phyloP scores from a whole-genome alignment of 2,888 invertebrate species.

The Poecilus cupreus region DNA sequence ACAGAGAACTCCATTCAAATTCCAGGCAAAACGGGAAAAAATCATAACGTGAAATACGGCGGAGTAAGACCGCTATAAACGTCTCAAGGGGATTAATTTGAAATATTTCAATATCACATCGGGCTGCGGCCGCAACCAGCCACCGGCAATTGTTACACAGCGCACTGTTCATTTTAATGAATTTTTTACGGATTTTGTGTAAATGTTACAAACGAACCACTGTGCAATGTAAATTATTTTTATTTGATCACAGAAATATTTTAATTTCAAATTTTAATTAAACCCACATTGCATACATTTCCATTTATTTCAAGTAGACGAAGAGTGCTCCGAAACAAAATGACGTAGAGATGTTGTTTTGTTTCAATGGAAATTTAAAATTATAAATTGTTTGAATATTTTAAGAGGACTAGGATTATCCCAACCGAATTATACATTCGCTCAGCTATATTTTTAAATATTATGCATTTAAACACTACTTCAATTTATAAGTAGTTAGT shows the following conservation, averaged over 20 bases:
- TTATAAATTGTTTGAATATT: conserved; percentile 44
- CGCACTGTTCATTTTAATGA: conserved; percentile 30
- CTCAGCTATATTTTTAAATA: too few relatives aligned
- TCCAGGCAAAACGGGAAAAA: conserved; percentile 3
- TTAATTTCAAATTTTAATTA: conserved; percentile 48
- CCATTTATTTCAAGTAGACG: conserved; percentile 41
- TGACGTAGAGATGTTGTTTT: background rate
- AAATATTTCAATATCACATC: conserved; percentile 38
- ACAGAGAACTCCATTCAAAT: conserved; percentile 4
- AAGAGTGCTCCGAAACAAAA: conserved; percentile 15
- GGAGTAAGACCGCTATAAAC: conserved; percentile 16
- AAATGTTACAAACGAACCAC: conserved; percentile 11
- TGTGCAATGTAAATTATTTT: conserved; percentile 39
- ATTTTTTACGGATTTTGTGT: conserved; percentile 34
- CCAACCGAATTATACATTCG: too few relatives aligned
- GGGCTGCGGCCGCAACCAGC: background rate
- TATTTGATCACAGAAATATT: conserved; percentile 44
- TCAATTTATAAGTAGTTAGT: too few relatives aligned
- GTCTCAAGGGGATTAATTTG: conserved; percentile 34
- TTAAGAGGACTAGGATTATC: background rate
- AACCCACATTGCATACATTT: conserved; percentile 35
- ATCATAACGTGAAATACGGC: conserved; percentile 26
- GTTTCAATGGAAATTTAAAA: conserved; percentile 28
- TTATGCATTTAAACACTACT: too few relatives aligned
- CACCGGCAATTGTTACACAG: conserved; percentile 6